Base-by-base conservation (phyloP, 2,797 vertebrate genomes). In the Thaleichthys pacificus region DNA sequence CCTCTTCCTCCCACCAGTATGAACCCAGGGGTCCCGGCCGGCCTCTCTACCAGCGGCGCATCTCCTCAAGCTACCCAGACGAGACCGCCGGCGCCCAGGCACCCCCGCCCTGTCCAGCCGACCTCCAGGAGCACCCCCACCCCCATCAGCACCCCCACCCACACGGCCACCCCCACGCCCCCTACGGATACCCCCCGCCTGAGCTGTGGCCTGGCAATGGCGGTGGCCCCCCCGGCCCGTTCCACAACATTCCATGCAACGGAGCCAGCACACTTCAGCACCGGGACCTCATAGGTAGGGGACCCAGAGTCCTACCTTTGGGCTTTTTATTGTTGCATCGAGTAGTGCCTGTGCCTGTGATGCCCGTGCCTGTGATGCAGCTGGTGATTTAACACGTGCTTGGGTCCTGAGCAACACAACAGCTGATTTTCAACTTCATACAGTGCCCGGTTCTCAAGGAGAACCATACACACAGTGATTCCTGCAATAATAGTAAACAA, bases 41-140 rank as follows among this genome's bases (percentile, higher is more conserved):
- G 97, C 97, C 97, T 61, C 95, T 99, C 82, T 99, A 99, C 94
- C 97, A 99, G 93, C 96, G 97, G 85, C 95, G 97, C 90, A 99
- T 98, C 91, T 99, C 97, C 71, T 96, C 96, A 83, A 97, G 93
- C 92, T 96, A 96, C 92, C 94, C 92, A 38, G 91, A 92, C 72
- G 97, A 98, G 86, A 87, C 95, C 67, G 95, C 95, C 91, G 92
- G 95, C 89, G 95, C 96, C 92, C 94, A 96, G 75, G 77, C 72
- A 62, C 42, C 88, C 70, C 89, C 87, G 72, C 80, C 87, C 70
- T 88, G 89, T 63, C 65, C 84, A 0, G 80, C 88, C 87, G 95
- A 97, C 73, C 90, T 93, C 84, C 96, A 95, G 92, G 95, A 96
- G 87, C 96, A 91, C 76, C 83, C 70, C 80, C 54, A 76, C 92